Evolutionary conservation across 1,140 invertebrate species (phyloP), one percentile per base, ranked within the genome.

Genomic region (Drosophila lowei): DNA sequence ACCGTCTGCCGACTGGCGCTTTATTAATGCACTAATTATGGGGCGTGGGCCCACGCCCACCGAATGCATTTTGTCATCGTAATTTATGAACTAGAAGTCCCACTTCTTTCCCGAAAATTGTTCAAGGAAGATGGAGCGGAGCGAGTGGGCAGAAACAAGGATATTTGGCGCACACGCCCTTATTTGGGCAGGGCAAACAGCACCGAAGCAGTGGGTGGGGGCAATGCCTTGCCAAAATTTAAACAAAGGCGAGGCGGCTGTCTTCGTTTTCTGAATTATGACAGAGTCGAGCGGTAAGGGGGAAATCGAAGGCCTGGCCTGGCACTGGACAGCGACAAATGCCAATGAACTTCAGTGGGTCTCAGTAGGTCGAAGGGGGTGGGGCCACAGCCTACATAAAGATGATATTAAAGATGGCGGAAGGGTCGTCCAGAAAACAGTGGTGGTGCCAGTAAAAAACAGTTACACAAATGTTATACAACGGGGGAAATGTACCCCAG

Each of bases 21-120:
- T 70, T 80, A 80, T 86, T 80, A 86, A 77, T 79, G 68, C 61
- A 81, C 80, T 85, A 84, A 84, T 84, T 84, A 79, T 75, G 75
- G 70, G 58, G 72, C 78, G 65, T 72, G 62, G 60, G 59, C 53
- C 15, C 56, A 61, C 77, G 77, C 77, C 78, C 72, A 61, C 63
- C 55, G 41, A 79, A 55, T 79, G 79, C 72, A 76, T 84, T 83
- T 79, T 75, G 73, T 72, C 65, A 79, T 41, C 71, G 79, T 84
- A 79, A 84, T 84, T 84, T 84, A 84, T 84, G 68, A 57, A 64
- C 50, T 49, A 30, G 70, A 34, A 48, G 42, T 46, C 15, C 52
- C 49, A 38, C 23, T n/a, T 56, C 38, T 76, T 63, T 53, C 52
- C 56, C 44, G 13, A 47, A 15, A 46, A 34, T 54, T 57, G 47